Percentiles rank a stretch among this genome's conserved stretches.
phyloP scores from a whole-genome alignment of 2,113 vertebrate species.

The Urocynchramus pylzowi region DNA sequence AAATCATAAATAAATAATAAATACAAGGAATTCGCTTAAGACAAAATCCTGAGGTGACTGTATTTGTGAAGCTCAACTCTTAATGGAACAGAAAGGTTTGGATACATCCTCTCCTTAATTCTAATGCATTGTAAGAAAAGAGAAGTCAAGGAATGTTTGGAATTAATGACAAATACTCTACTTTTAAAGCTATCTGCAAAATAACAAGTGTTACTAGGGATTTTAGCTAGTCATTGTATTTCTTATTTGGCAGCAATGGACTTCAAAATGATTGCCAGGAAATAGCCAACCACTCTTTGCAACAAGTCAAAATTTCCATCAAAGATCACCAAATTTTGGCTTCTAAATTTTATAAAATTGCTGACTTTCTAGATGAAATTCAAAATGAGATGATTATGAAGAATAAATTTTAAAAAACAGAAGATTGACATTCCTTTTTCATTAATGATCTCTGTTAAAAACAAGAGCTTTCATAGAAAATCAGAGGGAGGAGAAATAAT shows the following conservation, averaged over 20 bases:
- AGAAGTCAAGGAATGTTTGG: background rate
- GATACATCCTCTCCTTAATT: background rate
- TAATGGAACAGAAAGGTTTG: background rate
- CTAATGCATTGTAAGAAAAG: background rate
- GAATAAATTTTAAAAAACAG: background rate
- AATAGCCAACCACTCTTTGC: background rate
- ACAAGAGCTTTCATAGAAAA: background rate
- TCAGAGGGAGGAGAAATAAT: background rate
- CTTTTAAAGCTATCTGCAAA: background rate
- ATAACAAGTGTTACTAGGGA: background rate
- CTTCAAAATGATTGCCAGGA: background rate
- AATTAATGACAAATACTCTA: background rate
- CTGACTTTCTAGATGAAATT: background rate
- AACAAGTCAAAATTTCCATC: background rate
- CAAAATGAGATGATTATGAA: background rate
- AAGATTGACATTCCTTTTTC: background rate
- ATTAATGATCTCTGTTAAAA: background rate
- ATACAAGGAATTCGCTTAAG: background rate
- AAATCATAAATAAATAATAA: background rate
- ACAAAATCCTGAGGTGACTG: background rate
- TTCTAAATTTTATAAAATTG: background rate
- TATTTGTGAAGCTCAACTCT: background rate
- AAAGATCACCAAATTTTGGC: background rate
- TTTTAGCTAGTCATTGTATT: background rate
- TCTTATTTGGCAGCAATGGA: background rate